A percentile compares a stretch with the other conserved stretches of the same genome.
Conservation (phyloP, 2,888 invertebrate genomes). For the Pasiphila rectangulata region DNA sequence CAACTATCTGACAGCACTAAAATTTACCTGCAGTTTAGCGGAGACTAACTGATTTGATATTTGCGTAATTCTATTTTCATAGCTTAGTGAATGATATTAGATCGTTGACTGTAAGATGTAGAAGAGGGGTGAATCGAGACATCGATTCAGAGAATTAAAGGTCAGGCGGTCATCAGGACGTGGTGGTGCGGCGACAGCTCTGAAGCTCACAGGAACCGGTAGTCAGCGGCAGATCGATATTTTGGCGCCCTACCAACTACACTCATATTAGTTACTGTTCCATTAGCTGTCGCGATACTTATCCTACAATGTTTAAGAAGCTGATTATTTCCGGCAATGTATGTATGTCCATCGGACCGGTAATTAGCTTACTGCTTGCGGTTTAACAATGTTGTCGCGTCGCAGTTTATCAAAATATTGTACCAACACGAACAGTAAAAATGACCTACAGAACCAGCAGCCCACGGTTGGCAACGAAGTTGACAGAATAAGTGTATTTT, state of each 20-base stretch:
- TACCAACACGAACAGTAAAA: too few species aligned
- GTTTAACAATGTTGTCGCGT: too few species aligned
- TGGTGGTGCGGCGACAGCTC: conserved; percentile 31
- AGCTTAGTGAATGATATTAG: conserved; percentile 5
- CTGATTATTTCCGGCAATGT: conserved; percentile 3
- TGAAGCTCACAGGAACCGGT: conserved; percentile 8
- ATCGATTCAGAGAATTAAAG: conserved; percentile 58
- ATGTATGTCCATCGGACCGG: too few species aligned
- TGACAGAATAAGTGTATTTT: conserved; percentile 2
- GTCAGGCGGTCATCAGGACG: conserved; percentile 51
- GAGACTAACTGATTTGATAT: conserved; percentile 8
- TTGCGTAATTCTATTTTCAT: conserved; percentile 8
- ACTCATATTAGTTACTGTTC: conserved; percentile 32
- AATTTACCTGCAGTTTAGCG: conserved; percentile 15
- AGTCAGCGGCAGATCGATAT: conserved; percentile 32
- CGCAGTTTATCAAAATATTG: too few species aligned
- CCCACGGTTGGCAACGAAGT: conserved; percentile 3
- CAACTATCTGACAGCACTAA: conserved; percentile 26
- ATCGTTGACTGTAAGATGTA: conserved; percentile 4
- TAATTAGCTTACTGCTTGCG: too few species aligned
- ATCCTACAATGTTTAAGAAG: conserved; percentile 14
- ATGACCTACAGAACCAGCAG: background rate
- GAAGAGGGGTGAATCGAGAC: conserved; percentile 35
- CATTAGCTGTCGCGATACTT: conserved; percentile 28
- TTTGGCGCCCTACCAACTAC: conserved; percentile 48